Evolutionary conservation across 2,797 vertebrate species (phyloP), one percentile per base, ranked within the genome.

Genomic region (Dendrocincla fuliginosa): DNA sequence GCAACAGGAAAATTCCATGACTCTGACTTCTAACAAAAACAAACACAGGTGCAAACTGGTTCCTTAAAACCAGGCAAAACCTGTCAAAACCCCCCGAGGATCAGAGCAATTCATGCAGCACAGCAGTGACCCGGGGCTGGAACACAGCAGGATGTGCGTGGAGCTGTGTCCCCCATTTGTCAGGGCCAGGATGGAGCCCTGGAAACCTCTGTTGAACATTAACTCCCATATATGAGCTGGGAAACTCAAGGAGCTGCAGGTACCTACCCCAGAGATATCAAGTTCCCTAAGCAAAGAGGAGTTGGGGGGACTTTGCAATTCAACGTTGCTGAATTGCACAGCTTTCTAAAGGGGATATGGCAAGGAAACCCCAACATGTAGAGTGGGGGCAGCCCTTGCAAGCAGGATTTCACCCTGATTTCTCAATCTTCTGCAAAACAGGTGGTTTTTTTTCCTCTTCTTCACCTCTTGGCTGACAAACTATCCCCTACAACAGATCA

Each of bases 111-210:
- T 88, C n/a, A 20, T 30, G 53, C 65, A 78, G 80, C 39, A 59
- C 77, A 52, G 57, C 25, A 42, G 57, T 78, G 80, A 42, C 83
- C 82, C 19, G 55, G 30, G 86, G 80, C 83, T 81, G 70, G 65
- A 81, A 44, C 37, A 35, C 1, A 12, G 28, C 5, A 8, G 3
- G 2, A 12, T 24, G 46, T 9, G 19, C 0, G 0, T 7, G 24
- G 44, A 64, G 57, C 22, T 53, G 32, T 32, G 50, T 41, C 46
- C 57, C 35, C 9, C 0, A 0, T 25, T 0, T 59, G 19, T 15
- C 55, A 77, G 33, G 17, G 23, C 41, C 10, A 35, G 76, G 27
- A 86, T 71, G 41, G 47, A 84, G 18, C 41, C 57, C 90, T 71
- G 69, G 69, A 74, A 65, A 25, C 18, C 50, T 84, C 60, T 71